Evolutionary conservation across 2,113 vertebrate genomes (phyloP), one percentile per base, ranked within the genome.

Genomic region (Caranx ignobilis): DNA sequence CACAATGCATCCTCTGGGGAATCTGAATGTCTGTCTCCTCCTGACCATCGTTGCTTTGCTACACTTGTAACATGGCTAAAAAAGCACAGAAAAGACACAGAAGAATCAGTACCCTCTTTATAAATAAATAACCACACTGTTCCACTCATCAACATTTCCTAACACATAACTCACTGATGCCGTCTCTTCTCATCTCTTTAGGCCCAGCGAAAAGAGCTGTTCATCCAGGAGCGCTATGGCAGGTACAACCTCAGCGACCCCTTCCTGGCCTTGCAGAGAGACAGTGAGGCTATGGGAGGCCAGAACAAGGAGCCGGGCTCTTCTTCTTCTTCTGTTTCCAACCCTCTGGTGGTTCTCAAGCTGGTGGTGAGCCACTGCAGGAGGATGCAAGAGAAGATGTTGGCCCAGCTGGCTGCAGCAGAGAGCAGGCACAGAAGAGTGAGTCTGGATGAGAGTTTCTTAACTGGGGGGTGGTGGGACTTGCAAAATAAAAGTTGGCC

Each of bases 351-450:
- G 1, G 80, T 98, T 59, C 93, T 99, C 34, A 98, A 97, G 84
- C 93, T 96, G 89, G 97, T 99, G 92, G 97, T 98, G 94, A 96
- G 96, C 82, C 98, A 99, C 55, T 99, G 98, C 93, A 97, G 97
- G 91, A 96, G 94, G 50, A 99, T 98, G 97, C 97, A 98, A 90
- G 97, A 99, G 65, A 97, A 97, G 76, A 99, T 99, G 98, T 77
- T 99, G 87, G 95, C 96, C 59, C 98, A 99, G 60, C 94, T 99
- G n/a, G 96, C 97, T 12, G 97, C 97, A 18, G 97, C 97, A 0
- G 98, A 99, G 81, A 97, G 94, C 94, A 91, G 97, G 6, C 98
- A 99, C 94, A 95, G 97, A 45, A 97, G 95, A 96, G 98, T 99
- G n/a, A 70, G 95, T 77, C 2, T 74, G 41, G 37, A 55, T 19